Evolutionary conservation across 2,113 vertebrate genomes (phyloP), one percentile per base, ranked within the genome.

Genomic region (Corythornis cristatus): DNA sequence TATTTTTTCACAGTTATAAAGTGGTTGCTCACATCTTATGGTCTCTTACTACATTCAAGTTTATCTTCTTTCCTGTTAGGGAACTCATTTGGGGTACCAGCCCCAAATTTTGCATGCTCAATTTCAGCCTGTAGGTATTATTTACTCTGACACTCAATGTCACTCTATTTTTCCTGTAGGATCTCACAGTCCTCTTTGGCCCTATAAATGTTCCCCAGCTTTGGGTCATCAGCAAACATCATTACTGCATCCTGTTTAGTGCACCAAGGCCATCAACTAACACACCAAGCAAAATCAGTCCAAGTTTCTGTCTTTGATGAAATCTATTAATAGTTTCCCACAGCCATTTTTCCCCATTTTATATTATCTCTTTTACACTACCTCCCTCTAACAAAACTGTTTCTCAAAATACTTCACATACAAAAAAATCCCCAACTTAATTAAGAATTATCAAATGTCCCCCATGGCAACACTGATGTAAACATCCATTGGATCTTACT

Each of bases 401-500:
- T 79, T 33, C 48, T 64, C 75, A 8, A 31, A 84, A 60, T 61
- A 79, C 50, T 80, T 88, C 72, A 73, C 35, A 62, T 28, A 70
- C 37, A 83, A 26, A 45, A 58, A 45, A 58, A 88, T 31, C 20
- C 40, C 54, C 50, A 87, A 28, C 20, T 76, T 61, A n/a, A 94
- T 51, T 64, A 87, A 67, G 29, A 93, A 83, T 61, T 33, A 80
- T 18, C 50, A 77, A 2, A 58, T 67, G 23, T 76, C 35, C 31
- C 45, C 79, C 8, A 13, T 5, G 20, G 31, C 54, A 83, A 57
- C 45, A 83, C 10, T 45, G 28, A 65, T 0, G 1, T 57, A 90
- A 88, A 91, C 45, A 88, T 12, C 1, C 0, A 68, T 8, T 0
- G 0, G 9, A 61, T 51, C 29, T 82, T 67, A 58, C 8, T 6